Conservation (phyloP, 2,113 vertebrate genomes). For the Euleptes europaea region DNA sequence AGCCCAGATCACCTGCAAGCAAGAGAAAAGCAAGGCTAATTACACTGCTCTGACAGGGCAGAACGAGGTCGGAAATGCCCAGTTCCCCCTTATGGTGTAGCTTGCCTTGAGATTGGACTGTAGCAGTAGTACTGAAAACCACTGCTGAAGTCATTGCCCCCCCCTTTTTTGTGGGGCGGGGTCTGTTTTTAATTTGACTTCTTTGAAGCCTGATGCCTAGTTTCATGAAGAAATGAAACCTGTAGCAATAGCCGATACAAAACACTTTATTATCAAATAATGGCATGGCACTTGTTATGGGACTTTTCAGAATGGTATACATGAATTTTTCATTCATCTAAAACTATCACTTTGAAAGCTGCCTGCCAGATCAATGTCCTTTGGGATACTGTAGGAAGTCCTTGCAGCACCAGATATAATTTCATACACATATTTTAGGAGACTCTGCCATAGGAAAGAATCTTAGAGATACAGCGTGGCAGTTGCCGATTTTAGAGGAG, state of each 20-base stretch:
- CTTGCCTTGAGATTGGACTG: background rate
- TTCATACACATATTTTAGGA: conserved; percentile 60
- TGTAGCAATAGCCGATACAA: conserved; percentile 33
- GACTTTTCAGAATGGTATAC: conserved; percentile 51
- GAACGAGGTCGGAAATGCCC: too few relatives aligned
- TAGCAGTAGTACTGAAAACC: background rate
- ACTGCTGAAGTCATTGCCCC: conserved; percentile 19
- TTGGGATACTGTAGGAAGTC: conserved; percentile 49
- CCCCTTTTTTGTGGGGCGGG: background rate
- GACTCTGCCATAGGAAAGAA: conserved; percentile 38
- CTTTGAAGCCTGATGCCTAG: conserved; percentile 28
- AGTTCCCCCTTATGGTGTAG: background rate
- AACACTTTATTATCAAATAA: conserved; percentile 39
- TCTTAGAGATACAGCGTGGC: conserved; percentile 14
- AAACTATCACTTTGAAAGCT: conserved; percentile 60
- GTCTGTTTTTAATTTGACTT: conserved; percentile 22
- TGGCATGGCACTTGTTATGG: conserved; percentile 25
- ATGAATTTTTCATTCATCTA: conserved; percentile 70
- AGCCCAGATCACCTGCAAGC: background rate
- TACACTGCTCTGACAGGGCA: too few relatives aligned
- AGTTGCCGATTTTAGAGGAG: conserved; percentile 42
- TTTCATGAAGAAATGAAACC: conserved; percentile 21
- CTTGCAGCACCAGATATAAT: conserved; percentile 56
- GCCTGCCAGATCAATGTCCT: conserved; percentile 49
- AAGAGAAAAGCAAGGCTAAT: background rate